Percentiles rank a stretch among this genome's conserved stretches.
Evolutionary conservation across 2,113 vertebrate genomes (phyloP).

Genomic region (Myrmophylax atrothorax): DNA sequence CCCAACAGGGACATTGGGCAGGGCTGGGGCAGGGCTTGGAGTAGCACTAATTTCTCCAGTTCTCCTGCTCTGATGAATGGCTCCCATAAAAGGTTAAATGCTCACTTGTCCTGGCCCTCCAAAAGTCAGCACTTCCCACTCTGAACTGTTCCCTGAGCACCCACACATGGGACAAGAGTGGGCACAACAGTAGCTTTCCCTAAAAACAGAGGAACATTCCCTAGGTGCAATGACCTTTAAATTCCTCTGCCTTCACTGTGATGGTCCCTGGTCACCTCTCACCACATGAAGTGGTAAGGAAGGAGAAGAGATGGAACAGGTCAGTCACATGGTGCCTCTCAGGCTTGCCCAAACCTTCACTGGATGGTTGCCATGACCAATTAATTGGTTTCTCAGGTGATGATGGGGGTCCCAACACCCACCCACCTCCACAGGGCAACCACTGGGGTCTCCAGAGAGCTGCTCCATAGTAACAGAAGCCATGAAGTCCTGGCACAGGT

Average conservation of each 20-base stretch:
- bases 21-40: neutral
- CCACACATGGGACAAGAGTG: neutral
- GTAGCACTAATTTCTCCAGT: neutral
- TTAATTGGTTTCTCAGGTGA: neutral
- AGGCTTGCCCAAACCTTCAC: neutral
- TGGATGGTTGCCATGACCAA: neutral
- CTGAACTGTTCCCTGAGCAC: neutral
- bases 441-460: neutral
- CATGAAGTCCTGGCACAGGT: neutral
- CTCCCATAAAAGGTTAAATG: constrained; percentile 28
- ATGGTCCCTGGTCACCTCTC: neutral
- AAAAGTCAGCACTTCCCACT: neutral
- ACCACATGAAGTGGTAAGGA: neutral
- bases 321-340: neutral
- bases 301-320: neutral
- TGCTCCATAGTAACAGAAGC: neutral
- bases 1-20: neutral
- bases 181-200: neutral
- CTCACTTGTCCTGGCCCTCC: neutral
- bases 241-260: neutral
- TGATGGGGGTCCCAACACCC: fast-evolving
- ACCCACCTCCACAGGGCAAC: too few relatives aligned
- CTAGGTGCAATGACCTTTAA: neutral
- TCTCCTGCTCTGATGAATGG: neutral
- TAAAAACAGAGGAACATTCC: neutral